Conservation (phyloP, 2,888 invertebrate genomes). For the Macrosoma leucophasiata region DNA sequence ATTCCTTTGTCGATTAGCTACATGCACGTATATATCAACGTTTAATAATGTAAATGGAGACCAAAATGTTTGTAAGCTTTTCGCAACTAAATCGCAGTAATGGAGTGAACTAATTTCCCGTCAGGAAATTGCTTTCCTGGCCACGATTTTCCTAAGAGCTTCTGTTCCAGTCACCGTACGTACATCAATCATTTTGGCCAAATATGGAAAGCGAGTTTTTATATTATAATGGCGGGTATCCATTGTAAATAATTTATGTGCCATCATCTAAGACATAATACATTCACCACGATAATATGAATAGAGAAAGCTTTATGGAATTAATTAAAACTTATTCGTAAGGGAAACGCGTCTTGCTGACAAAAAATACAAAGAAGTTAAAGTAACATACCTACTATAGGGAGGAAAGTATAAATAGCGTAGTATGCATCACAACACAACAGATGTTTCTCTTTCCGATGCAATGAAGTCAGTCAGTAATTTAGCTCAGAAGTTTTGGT, state of each 20-base stretch:
- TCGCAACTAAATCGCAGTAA: conserved; percentile 30
- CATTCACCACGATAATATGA: no score
- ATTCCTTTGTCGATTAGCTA: conserved; percentile 33
- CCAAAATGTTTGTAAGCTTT: conserved; percentile 19
- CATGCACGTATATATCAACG: conserved; percentile 18
- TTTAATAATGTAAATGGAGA: conserved; percentile 4
- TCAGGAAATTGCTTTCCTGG: conserved; percentile 59
- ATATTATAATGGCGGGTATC: no score
- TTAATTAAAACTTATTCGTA: no score
- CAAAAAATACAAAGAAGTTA: no score
- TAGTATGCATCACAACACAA: no score
- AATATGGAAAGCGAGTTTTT: conserved; percentile 13
- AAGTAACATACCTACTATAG: no score
- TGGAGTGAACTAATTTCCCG: conserved; percentile 60
- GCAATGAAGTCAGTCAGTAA: conserved; percentile 52
- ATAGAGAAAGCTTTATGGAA: no score
- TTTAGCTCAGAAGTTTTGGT: conserved; percentile 50
- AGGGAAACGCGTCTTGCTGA: no score
- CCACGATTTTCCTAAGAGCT: conserved; percentile 52
- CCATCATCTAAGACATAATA: no score
- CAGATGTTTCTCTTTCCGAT: conserved; percentile 1
- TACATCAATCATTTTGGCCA: conserved; percentile 42
- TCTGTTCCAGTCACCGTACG: conserved; percentile 40
- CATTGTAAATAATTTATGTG: no score
- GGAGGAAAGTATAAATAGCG: no score